These are phyloP conservation scores for Atherinosoma microstoma DNA, from an alignment of 2,797 vertebrate species.

Conservation along the genomic window DNA sequence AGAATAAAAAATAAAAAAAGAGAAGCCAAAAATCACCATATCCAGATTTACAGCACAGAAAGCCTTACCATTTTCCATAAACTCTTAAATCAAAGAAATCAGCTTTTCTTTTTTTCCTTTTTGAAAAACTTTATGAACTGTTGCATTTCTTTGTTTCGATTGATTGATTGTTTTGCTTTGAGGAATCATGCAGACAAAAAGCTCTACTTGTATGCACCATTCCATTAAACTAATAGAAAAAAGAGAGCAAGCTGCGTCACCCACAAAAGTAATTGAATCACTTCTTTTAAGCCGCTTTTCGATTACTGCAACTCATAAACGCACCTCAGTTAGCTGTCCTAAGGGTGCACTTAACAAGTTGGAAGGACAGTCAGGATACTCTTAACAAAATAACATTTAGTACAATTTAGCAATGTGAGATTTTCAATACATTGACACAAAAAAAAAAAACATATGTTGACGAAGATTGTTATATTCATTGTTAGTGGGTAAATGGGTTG, in stretches of 20 bases:
- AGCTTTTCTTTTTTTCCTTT: no score
- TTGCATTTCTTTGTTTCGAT: neutral
- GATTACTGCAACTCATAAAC: slow-evolving; percentile 73
- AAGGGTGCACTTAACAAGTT: slow-evolving; percentile 55
- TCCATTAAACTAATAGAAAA: slow-evolving; percentile 53
- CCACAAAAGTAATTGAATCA: slow-evolving; percentile 72
- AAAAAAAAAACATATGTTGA: neutral
- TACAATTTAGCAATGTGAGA: slow-evolving; percentile 39
- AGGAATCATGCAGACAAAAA: slow-evolving; percentile 35
- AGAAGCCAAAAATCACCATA: no score
- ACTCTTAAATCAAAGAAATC: no score
- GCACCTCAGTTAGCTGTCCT: slow-evolving; percentile 60
- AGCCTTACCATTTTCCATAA: no score
- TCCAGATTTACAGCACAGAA: no score
- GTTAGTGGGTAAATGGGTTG: slow-evolving; percentile 1
- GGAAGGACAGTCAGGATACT: slow-evolving; percentile 33
- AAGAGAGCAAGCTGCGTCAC: slow-evolving; percentile 56
- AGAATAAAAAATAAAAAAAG: no score
- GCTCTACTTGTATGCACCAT: slow-evolving; percentile 34
- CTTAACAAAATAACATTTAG: slow-evolving; percentile 49
- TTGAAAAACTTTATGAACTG: neutral
- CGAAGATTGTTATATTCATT: slow-evolving; percentile 14
- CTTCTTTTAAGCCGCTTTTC: slow-evolving; percentile 63
- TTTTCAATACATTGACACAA: slow-evolving; percentile 48
- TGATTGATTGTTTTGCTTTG: neutral